Evolutionary conservation across 2,888 invertebrate species (phyloP).

Genomic region (Erynnis tages): DNA sequence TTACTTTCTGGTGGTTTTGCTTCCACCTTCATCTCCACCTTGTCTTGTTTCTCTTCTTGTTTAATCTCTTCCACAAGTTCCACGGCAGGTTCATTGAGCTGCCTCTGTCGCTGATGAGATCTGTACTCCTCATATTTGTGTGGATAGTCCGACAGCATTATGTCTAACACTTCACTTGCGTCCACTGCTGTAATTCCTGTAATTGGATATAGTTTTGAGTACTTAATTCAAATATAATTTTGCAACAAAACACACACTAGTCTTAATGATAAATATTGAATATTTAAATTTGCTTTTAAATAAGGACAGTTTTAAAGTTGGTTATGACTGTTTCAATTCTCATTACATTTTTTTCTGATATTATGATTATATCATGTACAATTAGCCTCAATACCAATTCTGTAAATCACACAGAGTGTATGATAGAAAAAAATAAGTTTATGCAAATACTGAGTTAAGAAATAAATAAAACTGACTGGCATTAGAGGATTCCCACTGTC

Average conservation of each 20-base stretch:
- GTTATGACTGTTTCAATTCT: too few species aligned
- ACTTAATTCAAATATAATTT: too few species aligned
- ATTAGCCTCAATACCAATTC: not conserved
- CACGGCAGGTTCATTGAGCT: slow-evolving; percentile 43
- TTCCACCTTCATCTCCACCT: slow-evolving; percentile 48
- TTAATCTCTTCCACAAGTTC: slow-evolving; percentile 34
- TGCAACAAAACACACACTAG: too few species aligned
- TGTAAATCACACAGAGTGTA: not conserved
- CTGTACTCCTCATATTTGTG: slow-evolving; percentile 96
- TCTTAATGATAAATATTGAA: too few species aligned
- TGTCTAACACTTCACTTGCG: slow-evolving; percentile 95
- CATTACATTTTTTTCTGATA: too few species aligned
- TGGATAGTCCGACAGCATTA: slow-evolving; percentile 97
- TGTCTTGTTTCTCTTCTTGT: slow-evolving; percentile 36
- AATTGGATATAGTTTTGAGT: too few species aligned
- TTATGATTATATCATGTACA: not conserved
- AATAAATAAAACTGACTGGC: too few species aligned
- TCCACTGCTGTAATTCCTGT: slow-evolving; percentile 93
- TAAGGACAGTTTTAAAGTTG: too few species aligned
- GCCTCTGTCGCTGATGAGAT: slow-evolving; percentile 84
- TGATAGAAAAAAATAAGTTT: too few species aligned
- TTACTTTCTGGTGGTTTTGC: slow-evolving; percentile 49
- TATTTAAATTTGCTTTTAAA: too few species aligned
- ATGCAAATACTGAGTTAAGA: too few species aligned
- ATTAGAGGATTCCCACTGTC: too few species aligned